These are phyloP conservation scores for Rhinella marina DNA, from an alignment of 2,797 vertebrate genomes.

Conservation along the genomic window DNA sequence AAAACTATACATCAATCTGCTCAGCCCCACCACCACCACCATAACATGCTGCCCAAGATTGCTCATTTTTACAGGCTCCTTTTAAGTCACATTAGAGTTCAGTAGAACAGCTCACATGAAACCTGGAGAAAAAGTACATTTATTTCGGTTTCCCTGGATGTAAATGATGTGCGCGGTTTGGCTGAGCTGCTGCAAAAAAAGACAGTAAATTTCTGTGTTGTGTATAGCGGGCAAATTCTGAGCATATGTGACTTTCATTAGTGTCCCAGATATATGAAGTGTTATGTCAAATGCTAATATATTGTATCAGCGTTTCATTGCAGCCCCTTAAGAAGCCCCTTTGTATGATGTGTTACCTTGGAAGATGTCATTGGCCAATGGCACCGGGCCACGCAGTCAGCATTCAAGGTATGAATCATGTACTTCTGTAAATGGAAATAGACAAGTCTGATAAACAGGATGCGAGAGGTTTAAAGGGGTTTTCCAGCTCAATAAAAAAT, in stretches of 20 bases:
- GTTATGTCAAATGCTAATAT: constrained; percentile 39
- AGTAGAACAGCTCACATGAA: constrained; percentile 13
- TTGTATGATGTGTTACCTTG: constrained; percentile 14
- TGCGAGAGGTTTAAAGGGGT: not conserved
- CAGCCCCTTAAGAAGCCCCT: not conserved
- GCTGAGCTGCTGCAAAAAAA: not conserved
- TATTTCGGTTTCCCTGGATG: constrained; percentile 20
- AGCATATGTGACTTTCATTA: constrained; percentile 33
- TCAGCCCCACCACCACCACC: too few relatives aligned
- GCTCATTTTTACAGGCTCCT: not conserved
- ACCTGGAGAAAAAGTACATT: not conserved
- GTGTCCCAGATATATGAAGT: constrained; percentile 35
- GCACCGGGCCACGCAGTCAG: not conserved
- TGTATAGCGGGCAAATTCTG: not conserved
- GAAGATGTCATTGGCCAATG: constrained; percentile 9
- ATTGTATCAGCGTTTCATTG: constrained; percentile 16
- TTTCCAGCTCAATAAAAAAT: too few relatives aligned
- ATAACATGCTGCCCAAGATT: too few relatives aligned
- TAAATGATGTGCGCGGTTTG: constrained; percentile 42
- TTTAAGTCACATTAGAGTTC: not conserved
- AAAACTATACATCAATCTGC: too few relatives aligned
- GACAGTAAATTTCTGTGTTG: constrained; percentile 25
- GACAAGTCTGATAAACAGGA: not conserved
- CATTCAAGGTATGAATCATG: constrained; percentile 41
- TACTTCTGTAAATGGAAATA: constrained; percentile 32